phyloP scores from a whole-genome alignment of 2,888 invertebrate genomes.

The Hirtodrosophila confusa region DNA sequence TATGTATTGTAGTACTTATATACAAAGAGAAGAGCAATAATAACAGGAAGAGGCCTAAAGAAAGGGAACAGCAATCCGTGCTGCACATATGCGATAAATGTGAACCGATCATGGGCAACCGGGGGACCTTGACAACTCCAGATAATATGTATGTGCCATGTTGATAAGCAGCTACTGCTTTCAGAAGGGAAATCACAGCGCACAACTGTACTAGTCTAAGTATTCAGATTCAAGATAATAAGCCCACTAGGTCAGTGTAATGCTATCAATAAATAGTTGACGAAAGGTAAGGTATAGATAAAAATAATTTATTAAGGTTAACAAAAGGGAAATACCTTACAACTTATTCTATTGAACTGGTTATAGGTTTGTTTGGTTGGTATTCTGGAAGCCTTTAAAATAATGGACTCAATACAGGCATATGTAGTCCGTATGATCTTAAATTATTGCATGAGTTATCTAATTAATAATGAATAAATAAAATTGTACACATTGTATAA shows the following conservation, averaged over 20 bases:
- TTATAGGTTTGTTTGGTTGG: too few species aligned
- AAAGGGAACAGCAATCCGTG: slow-evolving; percentile 9
- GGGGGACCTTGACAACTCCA: slow-evolving; percentile 31
- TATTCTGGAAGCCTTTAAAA: too few species aligned
- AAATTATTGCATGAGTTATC: too few species aligned
- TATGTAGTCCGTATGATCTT: too few species aligned
- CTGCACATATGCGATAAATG: slow-evolving; percentile 47
- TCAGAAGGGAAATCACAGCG: slow-evolving; percentile 32
- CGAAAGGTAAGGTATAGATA: too few species aligned
- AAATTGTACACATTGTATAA: too few species aligned
- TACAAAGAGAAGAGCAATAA: slow-evolving; percentile 30
- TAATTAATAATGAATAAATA: too few species aligned
- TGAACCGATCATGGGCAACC: slow-evolving; percentile 24
- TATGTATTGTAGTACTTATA: background rate
- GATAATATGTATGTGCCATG: slow-evolving; percentile 19
- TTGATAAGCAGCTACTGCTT: slow-evolving; percentile 46
- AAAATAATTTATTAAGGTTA: too few species aligned
- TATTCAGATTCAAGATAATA: background rate
- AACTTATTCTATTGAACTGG: too few species aligned
- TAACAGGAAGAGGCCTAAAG: slow-evolving; percentile 39
- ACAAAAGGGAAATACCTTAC: too few species aligned
- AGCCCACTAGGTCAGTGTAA: background rate
- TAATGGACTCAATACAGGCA: too few species aligned
- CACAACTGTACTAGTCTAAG: slow-evolving; percentile 49
- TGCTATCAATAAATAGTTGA: too few species aligned